Percentiles rank a stretch among this genome's conserved stretches.
Evolutionary conservation across 2,888 invertebrate species (phyloP).

Genomic region (Rotaria macrura): DNA sequence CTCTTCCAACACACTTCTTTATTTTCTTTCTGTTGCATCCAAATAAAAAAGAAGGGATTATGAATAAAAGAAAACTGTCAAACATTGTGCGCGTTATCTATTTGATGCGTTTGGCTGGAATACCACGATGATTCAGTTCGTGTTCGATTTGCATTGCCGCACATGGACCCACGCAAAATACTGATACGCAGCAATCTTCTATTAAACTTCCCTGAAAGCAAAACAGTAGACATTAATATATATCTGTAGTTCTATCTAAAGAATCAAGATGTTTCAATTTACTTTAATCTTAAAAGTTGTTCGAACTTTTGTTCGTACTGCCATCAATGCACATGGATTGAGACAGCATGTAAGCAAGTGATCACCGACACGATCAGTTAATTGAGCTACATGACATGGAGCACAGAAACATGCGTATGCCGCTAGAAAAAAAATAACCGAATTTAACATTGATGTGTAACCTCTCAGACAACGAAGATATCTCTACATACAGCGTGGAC

Average conservation of each 20-base stretch:
- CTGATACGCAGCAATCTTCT: background rate
- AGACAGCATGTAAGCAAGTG: background rate
- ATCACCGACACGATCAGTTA: background rate
- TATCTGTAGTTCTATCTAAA: too few relatives aligned
- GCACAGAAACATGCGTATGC: background rate
- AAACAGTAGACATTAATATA: too few relatives aligned
- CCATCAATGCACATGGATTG: background rate
- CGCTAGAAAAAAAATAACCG: background rate
- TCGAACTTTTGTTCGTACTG: background rate
- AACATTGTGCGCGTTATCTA: background rate
- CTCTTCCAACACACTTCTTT: background rate
- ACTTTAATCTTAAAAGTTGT: background rate
- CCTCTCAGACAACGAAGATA: background rate
- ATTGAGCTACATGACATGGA: background rate
- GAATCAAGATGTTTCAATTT: too few relatives aligned
- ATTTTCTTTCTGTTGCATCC: background rate
- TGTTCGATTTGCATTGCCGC: background rate
- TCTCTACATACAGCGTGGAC: background rate
- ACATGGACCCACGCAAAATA: background rate
- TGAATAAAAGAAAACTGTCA: background rate
- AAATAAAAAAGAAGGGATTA: background rate
- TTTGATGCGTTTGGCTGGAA: background rate
- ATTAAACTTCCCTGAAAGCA: background rate
- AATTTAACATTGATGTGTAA: background rate
- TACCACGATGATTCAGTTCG: background rate